Conservation (phyloP, 2,888 invertebrate species). For the Sarcophaga variegata region DNA sequence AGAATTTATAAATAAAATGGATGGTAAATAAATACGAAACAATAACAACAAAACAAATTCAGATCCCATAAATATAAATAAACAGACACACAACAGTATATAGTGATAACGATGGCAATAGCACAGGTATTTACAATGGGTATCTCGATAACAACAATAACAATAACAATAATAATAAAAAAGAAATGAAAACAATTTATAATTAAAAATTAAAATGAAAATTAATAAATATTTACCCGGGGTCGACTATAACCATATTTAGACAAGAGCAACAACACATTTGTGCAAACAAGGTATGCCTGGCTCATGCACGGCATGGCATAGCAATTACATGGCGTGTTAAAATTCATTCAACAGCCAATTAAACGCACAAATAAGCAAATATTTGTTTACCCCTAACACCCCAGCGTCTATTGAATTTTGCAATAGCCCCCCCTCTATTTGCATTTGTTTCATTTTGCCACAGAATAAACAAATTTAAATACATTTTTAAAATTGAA, state of each 20-base stretch:
- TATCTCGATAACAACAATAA: not conserved
- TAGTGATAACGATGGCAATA: not conserved
- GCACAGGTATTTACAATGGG: no score
- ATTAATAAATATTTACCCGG: constrained; percentile 57
- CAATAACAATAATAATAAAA: not conserved
- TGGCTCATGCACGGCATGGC: not conserved
- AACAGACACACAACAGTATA: not conserved
- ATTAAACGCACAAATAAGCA: constrained; percentile 48
- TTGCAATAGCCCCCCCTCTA: not conserved
- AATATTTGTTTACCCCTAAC: constrained; percentile 31
- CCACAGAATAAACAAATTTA: constrained; percentile 21
- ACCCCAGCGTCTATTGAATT: not conserved
- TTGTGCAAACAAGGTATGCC: not conserved
- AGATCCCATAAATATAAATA: not conserved
- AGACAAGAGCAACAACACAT: constrained; percentile 20
- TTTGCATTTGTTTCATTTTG: not conserved
- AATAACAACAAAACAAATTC: not conserved
- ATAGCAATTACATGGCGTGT: constrained; percentile 10
- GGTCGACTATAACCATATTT: constrained; percentile 7
- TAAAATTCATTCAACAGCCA: constrained; percentile 51
- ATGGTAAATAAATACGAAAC: not conserved
- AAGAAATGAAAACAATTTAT: not conserved
- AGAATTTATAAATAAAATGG: not conserved
- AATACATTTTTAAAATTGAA: not conserved
- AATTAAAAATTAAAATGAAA: constrained; percentile 6